Base-by-base conservation (phyloP, 2,113 vertebrate genomes). In the Psophia crepitans region DNA sequence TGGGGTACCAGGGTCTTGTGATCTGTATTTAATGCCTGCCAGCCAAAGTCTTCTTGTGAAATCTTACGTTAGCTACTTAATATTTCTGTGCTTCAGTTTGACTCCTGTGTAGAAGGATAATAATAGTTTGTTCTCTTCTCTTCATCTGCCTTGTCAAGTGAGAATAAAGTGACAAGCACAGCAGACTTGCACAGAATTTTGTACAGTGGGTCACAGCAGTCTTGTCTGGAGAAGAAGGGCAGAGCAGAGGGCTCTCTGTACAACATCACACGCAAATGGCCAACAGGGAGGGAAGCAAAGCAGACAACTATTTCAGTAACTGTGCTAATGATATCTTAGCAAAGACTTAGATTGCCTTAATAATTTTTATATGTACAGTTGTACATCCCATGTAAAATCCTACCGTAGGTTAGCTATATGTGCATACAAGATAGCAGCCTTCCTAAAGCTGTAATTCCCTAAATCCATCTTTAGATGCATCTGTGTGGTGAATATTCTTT, bases 251-350 rank as follows among this genome's bases (percentile, higher is more conserved):
- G 11, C 44, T 54, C 19, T 51, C 43, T 80, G 26, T 46, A 43
- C 54, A 74, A 11, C 15, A 12, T 3, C 2, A 0, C 27, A 82
- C 0, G 1, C 28, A 63, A 54, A 87, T 24, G 21, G 13, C 27
- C 46, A 86, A 15, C 16, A 35, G 24, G 5, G 12, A 19, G 39
- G 46, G 48, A 84, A 82, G 24, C 12, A 32, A 56, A 89, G 46
- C 13, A 84, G 61, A 18, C 4, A 80, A 44, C 2, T 80, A 41
- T 35, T 84, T 89, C 12, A 89, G 65, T 79, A 82, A 33, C 23
- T 30, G 1, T 19, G 10, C 7, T 64, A 75, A 84, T 35, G 28
- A 57, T 43, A 32, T 51, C 35, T 64, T 48, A 56, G 30, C 48
- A 43, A 87, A 57, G 63, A 33, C 23, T 77, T 56, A 75, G 43